Percentiles rank a stretch among this genome's conserved stretches.
Conservation (phyloP, 2,888 invertebrate species). For the Horisme vitalbata region DNA sequence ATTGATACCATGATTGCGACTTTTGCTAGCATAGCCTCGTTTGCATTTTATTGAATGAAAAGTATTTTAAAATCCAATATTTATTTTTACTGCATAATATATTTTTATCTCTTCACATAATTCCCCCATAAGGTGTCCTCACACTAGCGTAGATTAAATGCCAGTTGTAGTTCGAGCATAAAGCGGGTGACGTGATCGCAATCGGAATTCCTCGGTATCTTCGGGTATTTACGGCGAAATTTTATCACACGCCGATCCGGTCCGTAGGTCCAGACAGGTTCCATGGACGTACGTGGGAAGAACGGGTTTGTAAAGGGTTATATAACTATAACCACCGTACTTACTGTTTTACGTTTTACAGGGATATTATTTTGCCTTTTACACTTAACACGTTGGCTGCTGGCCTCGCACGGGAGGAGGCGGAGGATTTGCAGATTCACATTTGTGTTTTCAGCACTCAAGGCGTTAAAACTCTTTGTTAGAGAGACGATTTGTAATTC, state of each 20-base stretch:
- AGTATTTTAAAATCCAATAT: no score
- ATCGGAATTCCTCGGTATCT: constrained; percentile 56
- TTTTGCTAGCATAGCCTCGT: no score
- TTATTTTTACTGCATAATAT: neutral
- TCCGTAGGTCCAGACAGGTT: constrained; percentile 45
- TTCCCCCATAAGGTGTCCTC: neutral
- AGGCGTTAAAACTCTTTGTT: no score
- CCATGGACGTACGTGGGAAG: constrained; percentile 43
- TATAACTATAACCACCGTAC: constrained; percentile 2
- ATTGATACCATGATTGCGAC: no score
- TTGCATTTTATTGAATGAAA: no score
- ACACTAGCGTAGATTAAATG: constrained; percentile 37
- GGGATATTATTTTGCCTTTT: no score
- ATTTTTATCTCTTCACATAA: neutral
- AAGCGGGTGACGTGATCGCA: constrained; percentile 52
- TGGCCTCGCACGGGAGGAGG: no score
- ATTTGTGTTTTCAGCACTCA: no score
- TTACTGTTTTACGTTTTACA: constrained; percentile 10
- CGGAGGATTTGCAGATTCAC: no score
- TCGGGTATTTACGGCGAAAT: constrained; percentile 55
- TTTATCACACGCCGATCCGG: constrained; percentile 52
- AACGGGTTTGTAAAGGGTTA: constrained; percentile 33
- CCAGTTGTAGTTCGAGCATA: constrained; percentile 42
- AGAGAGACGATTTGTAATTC: no score
- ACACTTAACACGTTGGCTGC: no score